Evolutionary conservation across 2,113 vertebrate genomes (phyloP), one percentile per base, ranked within the genome.

Genomic region (Probosciger aterrimus): DNA sequence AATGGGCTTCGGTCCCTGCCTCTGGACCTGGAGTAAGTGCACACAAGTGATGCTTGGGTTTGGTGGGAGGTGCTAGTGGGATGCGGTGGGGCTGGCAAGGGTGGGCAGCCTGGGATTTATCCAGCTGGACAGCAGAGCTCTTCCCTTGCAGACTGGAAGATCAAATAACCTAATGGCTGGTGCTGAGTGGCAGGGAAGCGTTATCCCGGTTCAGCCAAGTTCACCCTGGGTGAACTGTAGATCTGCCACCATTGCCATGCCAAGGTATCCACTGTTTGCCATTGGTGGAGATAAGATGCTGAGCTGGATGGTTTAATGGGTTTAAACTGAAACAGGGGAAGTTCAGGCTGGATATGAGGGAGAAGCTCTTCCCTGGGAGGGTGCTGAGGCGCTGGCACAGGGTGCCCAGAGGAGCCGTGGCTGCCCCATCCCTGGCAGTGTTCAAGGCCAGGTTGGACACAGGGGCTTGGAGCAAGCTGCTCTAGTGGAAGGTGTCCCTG

Each of bases 1-100:
- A 99, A 98, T 19, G 74, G 97, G 19, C 98, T 99, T 59, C 94
- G 74, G 47, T 97, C 88, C 22, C 98, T 99, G 92, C 98, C 98
- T 55, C 93, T 76, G 7, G 83, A 98, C 75, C 91, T 98, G 97
- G 95, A 77, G 98, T 98, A 97, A 97, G 97, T 13, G 27, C 20
- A 9, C 5, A 0, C 31, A 7, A 35, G 33, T 0, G 28, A 5
- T 23, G 18, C 13, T 13, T 18, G 0, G 1, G 19, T 9, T 65
- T 11, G 46, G 16, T 7, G 35, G n/a, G 27, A 35, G 4, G 3
- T 14, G 25, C 16, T 0, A 1, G 17, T 2, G 52, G 68, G 75
- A 41, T 23, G 14, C 0, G 6, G n/a, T 0, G 2, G 27, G 19
- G 6, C 18, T 57, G 65, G 28, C 12, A 25, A 41, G 27, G 10